Evolutionary conservation across 2,113 vertebrate species (phyloP).

Genomic region (Megatriorchis doriae): DNA sequence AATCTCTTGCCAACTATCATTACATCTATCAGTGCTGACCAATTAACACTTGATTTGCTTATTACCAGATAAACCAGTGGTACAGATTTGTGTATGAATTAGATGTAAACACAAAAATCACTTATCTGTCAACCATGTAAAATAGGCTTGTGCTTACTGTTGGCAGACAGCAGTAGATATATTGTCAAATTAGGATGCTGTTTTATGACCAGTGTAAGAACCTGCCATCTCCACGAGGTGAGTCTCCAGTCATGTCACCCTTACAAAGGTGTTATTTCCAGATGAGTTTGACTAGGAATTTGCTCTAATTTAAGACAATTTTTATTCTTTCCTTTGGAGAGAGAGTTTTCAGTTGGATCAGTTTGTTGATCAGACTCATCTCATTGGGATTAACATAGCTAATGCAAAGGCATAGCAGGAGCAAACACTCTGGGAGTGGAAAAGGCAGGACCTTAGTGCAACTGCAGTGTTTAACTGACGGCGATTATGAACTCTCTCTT

Average conservation of each 20-base stretch:
- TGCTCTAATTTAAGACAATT: neutral
- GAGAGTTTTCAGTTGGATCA: neutral
- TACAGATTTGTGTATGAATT: neutral
- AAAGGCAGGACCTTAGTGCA: neutral
- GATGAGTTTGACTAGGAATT: neutral
- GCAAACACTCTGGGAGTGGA: neutral
- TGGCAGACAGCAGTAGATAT: neutral
- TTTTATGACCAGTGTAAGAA: neutral
- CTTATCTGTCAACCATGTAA: neutral
- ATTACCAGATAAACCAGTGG: neutral
- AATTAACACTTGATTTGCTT: neutral
- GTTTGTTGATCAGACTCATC: neutral
- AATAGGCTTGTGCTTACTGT: neutral
- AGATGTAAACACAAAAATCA: neutral
- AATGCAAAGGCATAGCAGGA: neutral
- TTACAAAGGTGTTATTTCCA: neutral
- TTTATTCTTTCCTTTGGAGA: neutral
- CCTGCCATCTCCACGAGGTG: neutral
- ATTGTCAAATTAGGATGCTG: neutral
- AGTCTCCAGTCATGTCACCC: neutral
- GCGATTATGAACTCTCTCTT: neutral
- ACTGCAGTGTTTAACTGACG: neutral
- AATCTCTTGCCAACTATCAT: neutral
- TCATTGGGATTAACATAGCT: neutral
- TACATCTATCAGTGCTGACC: neutral